Evolutionary conservation across 2,888 invertebrate genomes (phyloP), one percentile per base, ranked within the genome.

Genomic region (Pteria penguin): DNA sequence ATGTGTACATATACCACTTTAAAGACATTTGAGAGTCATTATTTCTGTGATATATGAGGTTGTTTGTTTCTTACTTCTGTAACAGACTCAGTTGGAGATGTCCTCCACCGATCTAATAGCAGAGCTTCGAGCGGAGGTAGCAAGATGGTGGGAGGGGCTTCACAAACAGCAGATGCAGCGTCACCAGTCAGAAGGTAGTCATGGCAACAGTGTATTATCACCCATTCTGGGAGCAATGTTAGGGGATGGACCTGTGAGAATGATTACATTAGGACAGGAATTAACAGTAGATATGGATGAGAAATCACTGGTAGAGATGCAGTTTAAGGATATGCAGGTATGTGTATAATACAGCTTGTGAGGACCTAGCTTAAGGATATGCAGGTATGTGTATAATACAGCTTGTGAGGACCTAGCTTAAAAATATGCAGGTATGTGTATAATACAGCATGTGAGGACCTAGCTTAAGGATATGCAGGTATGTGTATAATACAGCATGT

Each of bases 321-420:
- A 97, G 27, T 97, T 98, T 90, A 98, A 98, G 91, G 98, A 98
- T 91, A 95, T 96, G 90, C 98, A 97, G 94, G 95, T 95, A 86
- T n/a, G 24, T n/a, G n/a, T n/a, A n/a, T n/a, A n/a, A n/a, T n/a
- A n/a, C n/a, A n/a, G n/a, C 93, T 98, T 1, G 95, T 95, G 52
- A 98, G 98, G 91, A 96, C 97, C 94, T 97, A 97, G 27, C 97
- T 98, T 90, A 98, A 98, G 91, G 98, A 98, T 91, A 95, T 96
- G 90, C 98, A 97, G 94, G 95, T 95, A 86, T n/a, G 24, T n/a
- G n/a, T n/a, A n/a, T n/a, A n/a, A n/a, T n/a, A n/a, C n/a, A n/a
- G n/a, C 93, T 98, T 1, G 95, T 95, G 52, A 98, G 98, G 91
- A 96, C 97, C 94, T 97, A 97, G 27, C 97, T 98, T 90, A 98